Base-by-base conservation (phyloP, 2,888 invertebrate species). In the Drosophila nr. medialis region DNA sequence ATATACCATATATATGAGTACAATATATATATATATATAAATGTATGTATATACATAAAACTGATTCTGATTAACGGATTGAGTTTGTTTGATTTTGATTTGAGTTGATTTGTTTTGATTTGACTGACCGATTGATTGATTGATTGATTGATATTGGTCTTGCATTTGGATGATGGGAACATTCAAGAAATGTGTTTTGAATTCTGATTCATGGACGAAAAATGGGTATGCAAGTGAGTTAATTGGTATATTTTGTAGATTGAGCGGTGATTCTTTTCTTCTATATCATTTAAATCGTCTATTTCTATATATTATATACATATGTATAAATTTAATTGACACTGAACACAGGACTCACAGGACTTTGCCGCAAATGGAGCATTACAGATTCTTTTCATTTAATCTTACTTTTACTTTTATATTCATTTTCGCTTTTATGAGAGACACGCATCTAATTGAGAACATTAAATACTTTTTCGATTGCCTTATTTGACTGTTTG, bases 301-400 rank as follows among this genome's bases (percentile, higher is more conserved):
- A 53, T 59, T 69, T 69, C 55, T 45, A 64, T 61, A 30, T 49
- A 51, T 11, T 11, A 30, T 51, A 30, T 51, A 21, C 11, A 21
- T 32, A n/a, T 51, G 34, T 34, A 24, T 45, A 50, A 42, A 40
- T 40, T 51, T 18, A 42, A 38, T 72, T 56, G 60, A 70, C 64
- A 63, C 51, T 64, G 50, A 64, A 77, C 78, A 75, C 75, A 65
- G 56, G 60, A 78, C 74, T 78, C 77, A 78, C 77, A 78, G 77
- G 78, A 78, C 78, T 78, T 78, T 62, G 54, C 54, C 54, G 49
- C 24, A 53, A 66, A 54, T 45, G 61, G 63, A 77, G 65, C 51
- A 51, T 54, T 56, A 61, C 61, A 45, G 64, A 45, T 61, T 45
- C 13, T 45, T 21, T 45, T 45, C 15, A 7, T 8, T 36, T 13